Evolutionary conservation across 2,797 vertebrate species (phyloP).

Genomic region (Mormyrops attenuatus): DNA sequence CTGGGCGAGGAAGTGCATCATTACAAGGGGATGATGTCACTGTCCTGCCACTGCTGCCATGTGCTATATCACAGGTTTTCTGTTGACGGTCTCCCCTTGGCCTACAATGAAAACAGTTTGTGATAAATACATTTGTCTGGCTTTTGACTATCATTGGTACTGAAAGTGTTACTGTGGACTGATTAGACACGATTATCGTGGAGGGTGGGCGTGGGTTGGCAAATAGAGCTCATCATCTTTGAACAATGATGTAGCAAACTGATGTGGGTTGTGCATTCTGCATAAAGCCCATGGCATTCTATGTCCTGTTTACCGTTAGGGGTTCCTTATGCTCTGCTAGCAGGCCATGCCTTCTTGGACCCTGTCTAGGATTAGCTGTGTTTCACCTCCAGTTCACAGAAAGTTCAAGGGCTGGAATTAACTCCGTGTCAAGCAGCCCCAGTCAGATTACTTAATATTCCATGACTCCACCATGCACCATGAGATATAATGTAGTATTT

Average conservation of each 20-base stretch:
- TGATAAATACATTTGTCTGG: background rate
- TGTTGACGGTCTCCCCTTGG: background rate
- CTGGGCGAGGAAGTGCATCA: background rate
- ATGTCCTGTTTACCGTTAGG: background rate
- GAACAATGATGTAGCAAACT: conserved; percentile 18
- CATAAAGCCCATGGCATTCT: background rate
- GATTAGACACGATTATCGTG: conserved; percentile 26
- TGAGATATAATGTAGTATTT: conserved; percentile 26
- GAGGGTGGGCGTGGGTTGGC: background rate
- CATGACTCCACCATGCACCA: conserved; percentile 33
- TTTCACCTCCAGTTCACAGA: conserved; percentile 38
- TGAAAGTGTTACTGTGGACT: background rate
- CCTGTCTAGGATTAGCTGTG: conserved; percentile 20
- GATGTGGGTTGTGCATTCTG: background rate
- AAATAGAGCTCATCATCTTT: conserved; percentile 26
- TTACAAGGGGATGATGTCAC: background rate
- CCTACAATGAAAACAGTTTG: background rate
- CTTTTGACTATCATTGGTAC: conserved; percentile 17
- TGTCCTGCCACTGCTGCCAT: background rate
- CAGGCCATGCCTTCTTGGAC: conserved; percentile 15
- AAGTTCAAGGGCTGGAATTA: conserved; percentile 34
- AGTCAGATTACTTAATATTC: conserved; percentile 30
- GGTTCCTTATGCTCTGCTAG: conserved; percentile 9
- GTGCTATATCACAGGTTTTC: background rate
- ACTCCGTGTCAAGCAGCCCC: conserved; percentile 7